phyloP scores from a whole-genome alignment of 2,888 invertebrate genomes.

The Dusona sp. region DNA sequence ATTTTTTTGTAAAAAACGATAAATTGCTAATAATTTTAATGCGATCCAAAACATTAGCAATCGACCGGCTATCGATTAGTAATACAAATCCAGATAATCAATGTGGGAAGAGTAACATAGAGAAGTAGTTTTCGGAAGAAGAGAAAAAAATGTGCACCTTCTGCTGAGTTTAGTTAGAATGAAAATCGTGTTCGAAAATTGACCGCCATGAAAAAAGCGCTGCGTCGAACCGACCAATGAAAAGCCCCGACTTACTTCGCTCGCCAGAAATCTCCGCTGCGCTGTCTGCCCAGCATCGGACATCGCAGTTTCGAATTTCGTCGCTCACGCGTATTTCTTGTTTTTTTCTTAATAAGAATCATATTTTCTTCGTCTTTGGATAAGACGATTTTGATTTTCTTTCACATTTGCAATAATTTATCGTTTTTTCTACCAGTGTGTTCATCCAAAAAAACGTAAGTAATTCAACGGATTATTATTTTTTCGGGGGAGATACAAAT shows the following conservation, averaged over 20 bases:
- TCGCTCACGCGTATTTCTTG: neutral
- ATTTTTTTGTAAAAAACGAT: neutral
- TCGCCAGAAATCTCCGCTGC: neutral
- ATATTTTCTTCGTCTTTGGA: neutral
- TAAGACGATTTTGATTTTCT: neutral
- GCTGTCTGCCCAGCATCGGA: neutral
- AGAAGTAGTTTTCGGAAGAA: neutral
- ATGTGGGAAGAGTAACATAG: neutral
- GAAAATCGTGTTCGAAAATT: neutral
- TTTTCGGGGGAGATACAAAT: neutral
- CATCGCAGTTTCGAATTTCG: slow-evolving; percentile 1
- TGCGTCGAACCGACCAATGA: neutral
- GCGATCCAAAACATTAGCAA: neutral
- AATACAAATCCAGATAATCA: neutral
- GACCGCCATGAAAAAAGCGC: neutral
- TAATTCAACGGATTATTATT: neutral
- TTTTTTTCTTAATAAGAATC: neutral
- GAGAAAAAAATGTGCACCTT: neutral
- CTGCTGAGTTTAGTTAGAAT: neutral
- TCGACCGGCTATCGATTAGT: neutral
- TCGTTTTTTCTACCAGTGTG: neutral
- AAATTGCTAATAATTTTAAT: neutral
- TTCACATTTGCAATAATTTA: neutral
- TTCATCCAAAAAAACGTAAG: neutral
- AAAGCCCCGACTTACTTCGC: neutral